These are phyloP conservation scores for Halictus quadricinctus DNA, from an alignment of 2,888 invertebrate species.

Conservation along the genomic window DNA sequence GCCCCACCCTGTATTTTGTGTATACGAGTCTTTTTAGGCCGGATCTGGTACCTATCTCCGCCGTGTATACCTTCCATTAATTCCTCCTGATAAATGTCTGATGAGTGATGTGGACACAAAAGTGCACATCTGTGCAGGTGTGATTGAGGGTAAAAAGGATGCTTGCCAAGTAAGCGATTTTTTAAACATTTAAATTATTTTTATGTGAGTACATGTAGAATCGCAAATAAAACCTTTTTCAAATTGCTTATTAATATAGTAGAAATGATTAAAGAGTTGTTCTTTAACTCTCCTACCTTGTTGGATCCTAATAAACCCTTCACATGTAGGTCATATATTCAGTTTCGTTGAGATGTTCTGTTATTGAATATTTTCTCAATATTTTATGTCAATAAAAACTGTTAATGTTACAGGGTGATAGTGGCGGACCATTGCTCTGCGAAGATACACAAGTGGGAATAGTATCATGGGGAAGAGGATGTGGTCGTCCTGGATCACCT, in stretches of 20 bases:
- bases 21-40: slow-evolving; percentile 37
- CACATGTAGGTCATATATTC: too few species aligned
- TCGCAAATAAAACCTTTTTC: not conserved
- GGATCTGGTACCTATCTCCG: slow-evolving; percentile 64
- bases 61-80: slow-evolving; percentile 69
- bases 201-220: not conserved
- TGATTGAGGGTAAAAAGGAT: slow-evolving; percentile 71
- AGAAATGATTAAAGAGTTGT: not conserved
- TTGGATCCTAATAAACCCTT: too few species aligned
- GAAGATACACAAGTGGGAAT: slow-evolving; percentile 71
- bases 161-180: slow-evolving; percentile 72
- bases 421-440: slow-evolving; percentile 76
- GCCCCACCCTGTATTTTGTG: too few species aligned
- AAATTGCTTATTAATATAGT: too few species aligned
- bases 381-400: not conserved
- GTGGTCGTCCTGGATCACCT: slow-evolving; percentile 69
- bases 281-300: too few species aligned
- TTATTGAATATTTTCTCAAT: not conserved
- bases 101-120: slow-evolving; percentile 38
- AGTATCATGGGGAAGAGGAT: slow-evolving; percentile 76
- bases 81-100: slow-evolving; percentile 59
- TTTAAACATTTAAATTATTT: not conserved
- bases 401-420: slow-evolving; percentile 72
- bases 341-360: too few species aligned
- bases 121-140: slow-evolving; percentile 74